Conservation (phyloP, 2,888 invertebrate genomes). For the Stictocephala bisonia region DNA sequence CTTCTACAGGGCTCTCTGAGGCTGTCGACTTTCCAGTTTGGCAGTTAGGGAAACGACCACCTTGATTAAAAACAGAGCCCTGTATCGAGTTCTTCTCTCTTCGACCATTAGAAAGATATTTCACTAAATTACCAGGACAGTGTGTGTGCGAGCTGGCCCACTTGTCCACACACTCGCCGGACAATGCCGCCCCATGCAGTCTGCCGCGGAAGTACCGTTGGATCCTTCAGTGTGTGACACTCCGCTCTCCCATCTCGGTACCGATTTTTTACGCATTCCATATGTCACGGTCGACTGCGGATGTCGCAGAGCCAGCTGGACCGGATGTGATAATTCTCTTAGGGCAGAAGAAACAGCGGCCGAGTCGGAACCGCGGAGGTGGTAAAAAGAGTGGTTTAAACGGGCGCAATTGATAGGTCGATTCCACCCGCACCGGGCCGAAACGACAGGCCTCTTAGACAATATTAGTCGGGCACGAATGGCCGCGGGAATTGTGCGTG, state of each 20-base stretch:
- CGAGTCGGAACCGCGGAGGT: neutral
- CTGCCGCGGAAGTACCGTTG: neutral
- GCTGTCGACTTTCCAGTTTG: too few species aligned
- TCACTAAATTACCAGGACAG: too few species aligned
- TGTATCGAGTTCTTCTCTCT: too few species aligned
- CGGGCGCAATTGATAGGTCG: conserved; percentile 33
- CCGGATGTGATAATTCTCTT: conserved; percentile 42
- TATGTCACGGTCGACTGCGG: conserved; percentile 32
- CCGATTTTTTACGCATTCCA: conserved; percentile 40
- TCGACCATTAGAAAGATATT: too few species aligned
- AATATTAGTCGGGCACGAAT: conserved; percentile 40
- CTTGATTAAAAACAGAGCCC: too few species aligned
- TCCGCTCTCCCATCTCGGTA: neutral
- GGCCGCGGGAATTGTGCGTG: conserved; percentile 41
- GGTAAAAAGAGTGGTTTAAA: conserved; percentile 41
- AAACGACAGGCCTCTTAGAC: conserved; percentile 16
- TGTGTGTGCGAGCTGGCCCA: too few species aligned
- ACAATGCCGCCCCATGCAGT: neutral
- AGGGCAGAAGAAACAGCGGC: conserved; percentile 18
- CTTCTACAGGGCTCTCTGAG: too few species aligned
- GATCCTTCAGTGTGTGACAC: conserved; percentile 2
- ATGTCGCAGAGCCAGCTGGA: neutral
- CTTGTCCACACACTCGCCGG: neutral
- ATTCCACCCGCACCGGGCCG: conserved; percentile 40
- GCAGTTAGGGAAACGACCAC: too few species aligned